These are phyloP conservation scores for Choreutis nemorana DNA, from an alignment of 2,888 invertebrate species.

Conservation along the genomic window DNA sequence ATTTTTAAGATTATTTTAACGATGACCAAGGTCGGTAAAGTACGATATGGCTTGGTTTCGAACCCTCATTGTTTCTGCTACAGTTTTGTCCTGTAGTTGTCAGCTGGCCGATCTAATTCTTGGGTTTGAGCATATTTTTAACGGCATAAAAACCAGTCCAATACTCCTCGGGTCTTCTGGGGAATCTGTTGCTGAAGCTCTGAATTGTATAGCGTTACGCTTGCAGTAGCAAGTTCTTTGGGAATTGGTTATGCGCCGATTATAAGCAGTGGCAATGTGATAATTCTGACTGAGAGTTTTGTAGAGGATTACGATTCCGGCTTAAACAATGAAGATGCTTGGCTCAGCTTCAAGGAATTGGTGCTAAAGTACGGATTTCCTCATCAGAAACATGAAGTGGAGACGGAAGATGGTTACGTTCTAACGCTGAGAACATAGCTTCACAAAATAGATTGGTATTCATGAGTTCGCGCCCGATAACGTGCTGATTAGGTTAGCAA, in stretches of 20 bases:
- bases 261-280: conserved; percentile 17
- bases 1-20: too few species aligned
- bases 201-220: too few species aligned
- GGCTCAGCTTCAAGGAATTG: conserved; percentile 20
- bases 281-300: conserved; percentile 18
- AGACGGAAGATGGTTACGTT: conserved; percentile 34
- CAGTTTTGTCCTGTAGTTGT: too few species aligned
- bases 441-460: conserved; percentile 44
- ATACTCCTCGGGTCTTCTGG: too few species aligned
- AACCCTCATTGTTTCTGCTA: too few species aligned
- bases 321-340: conserved; percentile 26
- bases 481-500: conserved; percentile 47
- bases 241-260: conserved; percentile 15
- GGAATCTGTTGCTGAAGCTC: too few species aligned
- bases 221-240: too few species aligned
- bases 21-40: too few species aligned
- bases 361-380: conserved; percentile 30
- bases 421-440: conserved; percentile 22
- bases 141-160: too few species aligned
- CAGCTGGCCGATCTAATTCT: too few species aligned
- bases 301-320: conserved; percentile 20
- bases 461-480: conserved; percentile 72
- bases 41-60: too few species aligned
- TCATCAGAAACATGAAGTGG: conserved; percentile 25
- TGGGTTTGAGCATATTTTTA: too few species aligned